A percentile compares a stretch with the other conserved stretches of the same genome.
Conservation (phyloP, 2,113 vertebrate species). For the Caranx ignobilis region DNA sequence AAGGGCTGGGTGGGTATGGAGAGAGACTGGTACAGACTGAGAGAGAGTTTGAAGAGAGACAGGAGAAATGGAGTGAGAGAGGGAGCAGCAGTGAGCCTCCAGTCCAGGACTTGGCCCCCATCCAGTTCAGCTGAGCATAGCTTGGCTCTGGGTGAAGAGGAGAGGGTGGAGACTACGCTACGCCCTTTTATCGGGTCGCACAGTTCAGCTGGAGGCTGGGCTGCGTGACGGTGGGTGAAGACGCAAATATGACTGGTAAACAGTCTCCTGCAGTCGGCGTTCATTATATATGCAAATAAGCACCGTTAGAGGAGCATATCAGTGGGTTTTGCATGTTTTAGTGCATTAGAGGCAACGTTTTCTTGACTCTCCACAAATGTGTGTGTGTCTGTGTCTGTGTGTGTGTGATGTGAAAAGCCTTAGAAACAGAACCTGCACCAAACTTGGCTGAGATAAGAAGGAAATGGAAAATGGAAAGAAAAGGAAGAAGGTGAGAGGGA, state of each 20-base stretch:
- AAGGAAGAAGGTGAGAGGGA: no score
- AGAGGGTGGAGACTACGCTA: slow-evolving; percentile 66
- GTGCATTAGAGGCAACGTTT: not conserved
- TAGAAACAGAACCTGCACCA: not conserved
- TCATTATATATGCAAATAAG: not conserved
- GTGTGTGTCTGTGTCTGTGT: no score
- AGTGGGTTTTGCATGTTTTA: rapidly evolving
- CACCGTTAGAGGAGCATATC: not conserved
- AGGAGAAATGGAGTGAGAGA: slow-evolving; percentile 24
- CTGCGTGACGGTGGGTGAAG: not conserved
- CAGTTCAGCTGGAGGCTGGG: slow-evolving; percentile 56
- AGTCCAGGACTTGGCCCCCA: slow-evolving; percentile 52
- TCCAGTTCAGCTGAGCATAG: slow-evolving; percentile 65
- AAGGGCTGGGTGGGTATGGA: slow-evolving; percentile 47
- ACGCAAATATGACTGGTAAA: slow-evolving; percentile 3
- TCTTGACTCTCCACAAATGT: not conserved
- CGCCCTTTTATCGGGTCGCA: slow-evolving; percentile 65
- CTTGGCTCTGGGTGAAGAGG: slow-evolving; percentile 57
- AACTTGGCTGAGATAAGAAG: not conserved
- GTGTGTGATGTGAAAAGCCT: not conserved
- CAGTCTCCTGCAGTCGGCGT: not conserved
- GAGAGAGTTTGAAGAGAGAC: slow-evolving; percentile 17
- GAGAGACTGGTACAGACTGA: slow-evolving; percentile 66
- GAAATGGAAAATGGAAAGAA: not conserved
- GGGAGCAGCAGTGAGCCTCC: slow-evolving; percentile 32